Evolutionary conservation across 2,113 vertebrate species (phyloP).

Genomic region (Acrocephalus kingi): DNA sequence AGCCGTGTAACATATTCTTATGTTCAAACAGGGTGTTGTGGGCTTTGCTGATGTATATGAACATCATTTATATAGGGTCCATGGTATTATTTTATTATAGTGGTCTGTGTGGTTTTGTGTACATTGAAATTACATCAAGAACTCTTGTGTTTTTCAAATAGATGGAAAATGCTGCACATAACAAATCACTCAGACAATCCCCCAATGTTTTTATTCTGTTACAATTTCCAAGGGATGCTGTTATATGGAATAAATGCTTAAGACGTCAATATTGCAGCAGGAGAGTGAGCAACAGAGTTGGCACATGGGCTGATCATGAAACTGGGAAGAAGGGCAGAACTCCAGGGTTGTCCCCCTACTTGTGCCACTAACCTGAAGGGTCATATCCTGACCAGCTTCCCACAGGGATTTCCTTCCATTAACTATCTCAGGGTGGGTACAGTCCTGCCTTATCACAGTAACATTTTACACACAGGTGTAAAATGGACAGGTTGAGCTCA

Average conservation of each 20-base stretch:
- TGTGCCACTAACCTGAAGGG: neutral
- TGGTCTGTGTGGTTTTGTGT: neutral
- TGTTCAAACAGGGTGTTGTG: neutral
- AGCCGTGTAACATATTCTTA: neutral
- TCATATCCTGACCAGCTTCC: neutral
- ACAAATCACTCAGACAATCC: neutral
- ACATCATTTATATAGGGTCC: rapidly evolving
- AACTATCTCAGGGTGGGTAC: neutral
- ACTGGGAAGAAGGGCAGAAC: neutral
- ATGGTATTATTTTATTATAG: neutral
- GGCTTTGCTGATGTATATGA: neutral
- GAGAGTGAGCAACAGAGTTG: neutral
- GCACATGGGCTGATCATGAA: rapidly evolving
- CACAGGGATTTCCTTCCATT: neutral
- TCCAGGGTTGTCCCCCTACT: neutral
- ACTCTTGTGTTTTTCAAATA: neutral
- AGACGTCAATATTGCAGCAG: neutral
- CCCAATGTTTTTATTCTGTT: neutral
- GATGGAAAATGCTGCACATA: neutral
- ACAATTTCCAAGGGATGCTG: neutral
- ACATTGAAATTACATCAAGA: neutral
- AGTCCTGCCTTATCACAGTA: neutral
- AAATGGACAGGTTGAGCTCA: neutral
- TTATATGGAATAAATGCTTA: neutral
- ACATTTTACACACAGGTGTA: neutral